phyloP scores from a whole-genome alignment of 2,888 invertebrate genomes.

The Allygus modestus region DNA sequence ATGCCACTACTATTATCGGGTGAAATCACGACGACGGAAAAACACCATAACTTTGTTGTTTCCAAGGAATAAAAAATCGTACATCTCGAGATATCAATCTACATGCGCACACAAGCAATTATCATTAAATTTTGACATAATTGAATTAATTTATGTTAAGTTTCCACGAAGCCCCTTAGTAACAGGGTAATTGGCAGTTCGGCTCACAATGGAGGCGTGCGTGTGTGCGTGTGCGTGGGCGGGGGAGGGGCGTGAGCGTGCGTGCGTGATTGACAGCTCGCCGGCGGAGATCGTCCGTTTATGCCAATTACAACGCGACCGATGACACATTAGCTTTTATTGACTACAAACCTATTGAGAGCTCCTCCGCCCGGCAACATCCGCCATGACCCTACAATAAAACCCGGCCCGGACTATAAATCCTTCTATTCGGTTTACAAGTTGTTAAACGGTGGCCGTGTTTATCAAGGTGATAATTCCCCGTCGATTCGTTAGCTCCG shows the following conservation, averaged over 20 bases:
- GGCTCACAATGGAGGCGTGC: not conserved
- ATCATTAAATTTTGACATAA: not conserved
- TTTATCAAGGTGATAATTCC: constrained; percentile 47
- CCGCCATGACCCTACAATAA: not conserved
- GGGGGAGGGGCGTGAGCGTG: constrained; percentile 32
- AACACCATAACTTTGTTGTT: not conserved
- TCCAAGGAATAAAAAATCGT: not conserved
- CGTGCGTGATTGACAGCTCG: constrained; percentile 63
- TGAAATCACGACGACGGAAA: not conserved
- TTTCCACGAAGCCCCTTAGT: not conserved
- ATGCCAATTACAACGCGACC: constrained; percentile 52
- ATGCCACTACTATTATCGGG: no score
- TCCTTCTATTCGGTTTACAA: constrained; percentile 39
- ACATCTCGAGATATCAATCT: not conserved
- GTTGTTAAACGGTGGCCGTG: constrained; percentile 34
- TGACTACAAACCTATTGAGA: constrained; percentile 13
- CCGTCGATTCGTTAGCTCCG: no score
- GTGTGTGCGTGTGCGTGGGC: constrained; percentile 11
- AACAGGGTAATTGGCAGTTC: not conserved
- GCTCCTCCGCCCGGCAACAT: not conserved
- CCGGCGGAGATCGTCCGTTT: constrained; percentile 60
- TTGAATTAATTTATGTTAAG: constrained; percentile 22
- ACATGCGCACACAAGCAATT: not conserved
- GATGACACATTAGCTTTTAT: constrained; percentile 56
- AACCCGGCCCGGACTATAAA: constrained; percentile 11